Conservation (phyloP, 2,888 invertebrate species). For the Amaurobius ferox region DNA sequence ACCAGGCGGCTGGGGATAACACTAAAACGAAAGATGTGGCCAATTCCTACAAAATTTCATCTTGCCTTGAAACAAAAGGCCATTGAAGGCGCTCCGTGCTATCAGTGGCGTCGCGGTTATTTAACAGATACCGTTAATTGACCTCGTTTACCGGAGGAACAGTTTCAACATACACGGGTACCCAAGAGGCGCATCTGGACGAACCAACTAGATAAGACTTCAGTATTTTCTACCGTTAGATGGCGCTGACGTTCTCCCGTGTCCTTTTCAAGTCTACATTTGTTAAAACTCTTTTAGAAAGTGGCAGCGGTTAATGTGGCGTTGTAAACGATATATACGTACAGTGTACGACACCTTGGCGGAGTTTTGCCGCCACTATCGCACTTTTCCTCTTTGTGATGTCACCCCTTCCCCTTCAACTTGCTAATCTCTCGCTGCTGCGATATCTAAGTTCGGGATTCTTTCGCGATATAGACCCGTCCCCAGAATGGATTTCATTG, state of each 20-base stretch:
- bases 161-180: constrained; percentile 53
- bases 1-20: not conserved
- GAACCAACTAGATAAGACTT: constrained; percentile 42
- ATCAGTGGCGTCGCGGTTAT: constrained; percentile 58
- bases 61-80: constrained; percentile 51
- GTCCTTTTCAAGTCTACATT: constrained; percentile 38
- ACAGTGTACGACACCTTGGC: not conserved
- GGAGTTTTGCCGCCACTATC: not conserved
- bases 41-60: constrained; percentile 16
- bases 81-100: constrained; percentile 14
- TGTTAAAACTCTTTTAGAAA: constrained; percentile 28
- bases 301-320: constrained; percentile 61
- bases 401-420: not conserved
- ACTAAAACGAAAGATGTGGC: not conserved
- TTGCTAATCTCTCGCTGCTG: not conserved
- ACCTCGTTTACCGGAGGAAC: constrained; percentile 64
- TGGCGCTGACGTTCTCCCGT: constrained; percentile 29
- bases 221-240: constrained; percentile 42
- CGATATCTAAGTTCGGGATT: not conserved
- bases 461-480: not conserved
- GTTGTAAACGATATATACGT: constrained; percentile 49
- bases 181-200: constrained; percentile 52
- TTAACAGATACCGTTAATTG: constrained; percentile 71
- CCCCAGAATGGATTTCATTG: not conserved
- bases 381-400: constrained; percentile 1